phyloP scores from a whole-genome alignment of 2,797 vertebrate species.

The Choloepus didactylus region DNA sequence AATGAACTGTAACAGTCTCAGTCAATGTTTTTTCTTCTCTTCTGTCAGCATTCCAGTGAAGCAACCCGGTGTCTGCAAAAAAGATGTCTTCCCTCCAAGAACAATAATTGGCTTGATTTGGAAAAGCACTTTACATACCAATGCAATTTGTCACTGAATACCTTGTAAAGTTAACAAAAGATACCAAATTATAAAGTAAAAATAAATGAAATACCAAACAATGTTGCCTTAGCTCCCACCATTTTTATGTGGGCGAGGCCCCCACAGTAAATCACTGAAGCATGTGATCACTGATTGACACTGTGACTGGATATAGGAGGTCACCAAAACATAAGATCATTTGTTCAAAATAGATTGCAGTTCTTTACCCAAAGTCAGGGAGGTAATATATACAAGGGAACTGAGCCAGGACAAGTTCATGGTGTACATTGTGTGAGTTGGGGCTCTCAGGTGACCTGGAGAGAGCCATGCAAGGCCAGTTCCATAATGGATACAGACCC shows the following conservation, averaged over 20 bases:
- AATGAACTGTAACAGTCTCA: neutral
- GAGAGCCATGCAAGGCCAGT: neutral
- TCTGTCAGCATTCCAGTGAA: neutral
- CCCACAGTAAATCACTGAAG: neutral
- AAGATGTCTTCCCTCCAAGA: neutral
- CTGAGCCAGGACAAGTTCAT: neutral
- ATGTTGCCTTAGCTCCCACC: neutral
- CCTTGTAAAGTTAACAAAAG: neutral
- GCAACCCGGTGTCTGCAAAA: neutral
- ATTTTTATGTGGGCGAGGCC: no score
- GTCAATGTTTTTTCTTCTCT: neutral
- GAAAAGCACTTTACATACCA: neutral
- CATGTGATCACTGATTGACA: neutral
- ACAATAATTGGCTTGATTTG: neutral
- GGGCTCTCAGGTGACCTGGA: neutral
- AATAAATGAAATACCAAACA: neutral
- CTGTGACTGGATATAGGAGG: neutral
- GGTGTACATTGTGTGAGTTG: accelerated
- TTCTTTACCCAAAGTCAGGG: neutral
- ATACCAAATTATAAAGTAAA: conserved; percentile 1
- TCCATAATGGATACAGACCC: no score
- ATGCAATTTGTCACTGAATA: neutral
- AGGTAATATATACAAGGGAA: neutral
- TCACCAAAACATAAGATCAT: neutral
- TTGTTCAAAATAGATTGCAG: neutral